Conservation (phyloP, 1,140 invertebrate species). For the Euschistus heros region DNA sequence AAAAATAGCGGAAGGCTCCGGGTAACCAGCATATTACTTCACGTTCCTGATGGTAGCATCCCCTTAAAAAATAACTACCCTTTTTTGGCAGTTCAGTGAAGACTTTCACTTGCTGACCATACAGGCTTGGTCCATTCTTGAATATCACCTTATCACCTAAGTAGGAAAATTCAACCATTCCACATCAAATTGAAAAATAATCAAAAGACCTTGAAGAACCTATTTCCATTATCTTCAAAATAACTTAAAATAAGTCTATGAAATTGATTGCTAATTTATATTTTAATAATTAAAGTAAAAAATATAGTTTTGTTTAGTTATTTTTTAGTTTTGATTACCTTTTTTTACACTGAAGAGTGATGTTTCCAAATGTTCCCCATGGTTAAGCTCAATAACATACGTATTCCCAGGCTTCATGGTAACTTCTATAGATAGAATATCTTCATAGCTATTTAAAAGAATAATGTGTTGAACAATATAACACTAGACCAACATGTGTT, state of each 20-base stretch:
- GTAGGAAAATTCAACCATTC: background rate
- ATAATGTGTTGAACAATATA: background rate
- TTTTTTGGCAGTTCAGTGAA: background rate
- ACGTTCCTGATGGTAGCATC: background rate
- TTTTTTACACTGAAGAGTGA: background rate
- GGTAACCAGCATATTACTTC: background rate
- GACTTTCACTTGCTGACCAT: background rate
- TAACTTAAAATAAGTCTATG: background rate
- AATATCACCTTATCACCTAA: conserved; percentile 5
- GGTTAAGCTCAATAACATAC: background rate
- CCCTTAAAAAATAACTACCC: background rate
- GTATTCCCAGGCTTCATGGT: background rate
- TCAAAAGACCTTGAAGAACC: background rate
- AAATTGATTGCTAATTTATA: background rate
- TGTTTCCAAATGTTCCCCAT: conserved; percentile 3
- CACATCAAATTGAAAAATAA: background rate
- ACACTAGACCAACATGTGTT: background rate
- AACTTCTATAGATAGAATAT: background rate
- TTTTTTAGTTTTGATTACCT: background rate
- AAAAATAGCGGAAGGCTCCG: background rate
- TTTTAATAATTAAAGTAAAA: background rate
- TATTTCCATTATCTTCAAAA: background rate
- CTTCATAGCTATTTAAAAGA: background rate
- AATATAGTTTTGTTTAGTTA: background rate
- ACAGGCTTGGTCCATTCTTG: background rate